These are phyloP conservation scores for Halictus quadricinctus DNA, from an alignment of 2,888 invertebrate species.

Conservation along the genomic window DNA sequence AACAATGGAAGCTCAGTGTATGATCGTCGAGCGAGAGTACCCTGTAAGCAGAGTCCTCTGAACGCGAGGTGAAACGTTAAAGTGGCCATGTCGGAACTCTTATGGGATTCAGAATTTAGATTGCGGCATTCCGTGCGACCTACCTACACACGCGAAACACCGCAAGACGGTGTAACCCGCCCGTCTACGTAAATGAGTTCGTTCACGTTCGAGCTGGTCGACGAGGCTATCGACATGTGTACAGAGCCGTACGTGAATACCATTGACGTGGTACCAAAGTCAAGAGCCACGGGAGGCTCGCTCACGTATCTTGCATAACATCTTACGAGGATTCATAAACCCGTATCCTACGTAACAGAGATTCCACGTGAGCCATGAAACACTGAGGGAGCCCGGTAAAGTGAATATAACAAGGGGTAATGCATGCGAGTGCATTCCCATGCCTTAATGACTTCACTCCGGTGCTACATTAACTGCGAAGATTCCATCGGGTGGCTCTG, in stretches of 20 bases:
- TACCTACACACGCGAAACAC: constrained; percentile 36
- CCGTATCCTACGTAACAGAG: constrained; percentile 37
- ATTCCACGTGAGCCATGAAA: constrained; percentile 32
- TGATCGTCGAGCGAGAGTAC: background rate
- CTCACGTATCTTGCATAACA: constrained; percentile 50
- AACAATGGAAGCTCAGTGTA: background rate
- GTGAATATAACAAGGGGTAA: background rate
- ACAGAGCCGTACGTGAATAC: constrained; percentile 48
- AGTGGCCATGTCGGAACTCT: constrained; percentile 28
- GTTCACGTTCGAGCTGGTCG: constrained; percentile 52
- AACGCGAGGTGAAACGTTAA: constrained; percentile 9
- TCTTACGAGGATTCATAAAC: constrained; percentile 55
- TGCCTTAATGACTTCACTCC: constrained; percentile 15
- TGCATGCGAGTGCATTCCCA: constrained; percentile 13
- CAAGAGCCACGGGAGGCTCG: constrained; percentile 43
- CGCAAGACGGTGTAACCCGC: constrained; percentile 29
- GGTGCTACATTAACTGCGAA: background rate
- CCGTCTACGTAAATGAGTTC: constrained; percentile 53
- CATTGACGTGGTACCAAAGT: constrained; percentile 50
- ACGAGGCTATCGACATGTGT: constrained; percentile 37
- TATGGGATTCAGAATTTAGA: constrained; percentile 37
- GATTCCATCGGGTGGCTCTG: background rate
- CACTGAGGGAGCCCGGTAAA: background rate
- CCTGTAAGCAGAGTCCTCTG: background rate
- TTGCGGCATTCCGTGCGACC: constrained; percentile 40